phyloP scores from a whole-genome alignment of 2,113 vertebrate genomes.

The Scomber colias region DNA sequence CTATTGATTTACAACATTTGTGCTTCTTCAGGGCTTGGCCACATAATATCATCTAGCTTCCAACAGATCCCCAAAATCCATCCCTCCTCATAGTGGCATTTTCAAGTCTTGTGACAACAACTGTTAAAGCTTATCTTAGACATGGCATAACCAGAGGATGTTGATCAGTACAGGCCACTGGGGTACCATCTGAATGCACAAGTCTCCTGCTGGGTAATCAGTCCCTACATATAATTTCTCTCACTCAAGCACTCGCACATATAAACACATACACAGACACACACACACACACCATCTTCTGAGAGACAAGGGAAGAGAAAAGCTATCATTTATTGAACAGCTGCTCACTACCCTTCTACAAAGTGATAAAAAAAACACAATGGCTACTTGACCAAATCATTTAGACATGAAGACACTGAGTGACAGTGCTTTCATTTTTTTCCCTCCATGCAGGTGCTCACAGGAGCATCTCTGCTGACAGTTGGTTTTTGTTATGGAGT shows the following conservation, averaged over 20 bases:
- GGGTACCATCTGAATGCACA: conserved; percentile 35
- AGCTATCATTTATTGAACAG: conserved; percentile 62
- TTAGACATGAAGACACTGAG: conserved; percentile 59
- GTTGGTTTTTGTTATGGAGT: conserved; percentile 59
- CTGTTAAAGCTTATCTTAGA: conserved; percentile 62
- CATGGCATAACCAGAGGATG: conserved; percentile 43
- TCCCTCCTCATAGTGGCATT: conserved; percentile 55
- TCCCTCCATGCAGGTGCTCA: background rate
- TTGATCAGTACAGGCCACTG: conserved; percentile 58
- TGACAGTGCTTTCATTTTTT: conserved; percentile 22
- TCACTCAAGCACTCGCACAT: conserved; percentile 5
- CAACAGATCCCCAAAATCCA: conserved; percentile 46
- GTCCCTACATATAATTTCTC: background rate
- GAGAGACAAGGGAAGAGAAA: conserved; percentile 35
- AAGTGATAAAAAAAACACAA: conserved; percentile 56
- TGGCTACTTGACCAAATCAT: conserved; percentile 66
- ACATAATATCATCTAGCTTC: conserved; percentile 47
- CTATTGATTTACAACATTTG: conserved; percentile 50
- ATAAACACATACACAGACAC: background rate
- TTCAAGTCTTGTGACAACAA: conserved; percentile 35
- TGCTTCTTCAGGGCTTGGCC: conserved; percentile 36
- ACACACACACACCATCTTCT: background rate
- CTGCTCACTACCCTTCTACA: conserved; percentile 48
- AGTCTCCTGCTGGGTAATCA: conserved; percentile 55
- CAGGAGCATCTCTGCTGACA: conserved; percentile 45